Conservation (phyloP, 2,888 invertebrate genomes). For the Lottia gigantea region DNA sequence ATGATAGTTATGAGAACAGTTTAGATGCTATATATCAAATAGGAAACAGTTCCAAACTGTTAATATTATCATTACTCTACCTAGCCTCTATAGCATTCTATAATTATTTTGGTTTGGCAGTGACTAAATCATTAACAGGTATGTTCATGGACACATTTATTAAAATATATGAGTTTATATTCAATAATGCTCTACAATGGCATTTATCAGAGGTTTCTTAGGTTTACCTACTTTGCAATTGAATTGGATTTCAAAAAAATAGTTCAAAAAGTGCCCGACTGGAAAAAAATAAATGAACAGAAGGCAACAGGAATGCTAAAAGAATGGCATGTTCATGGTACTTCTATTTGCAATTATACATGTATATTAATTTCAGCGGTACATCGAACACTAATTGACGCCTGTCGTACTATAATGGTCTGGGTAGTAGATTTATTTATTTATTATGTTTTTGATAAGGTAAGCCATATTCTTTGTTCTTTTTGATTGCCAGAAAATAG, state of each 20-base stretch:
- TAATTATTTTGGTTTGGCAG: slow-evolving; percentile 62
- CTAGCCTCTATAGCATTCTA: slow-evolving; percentile 61
- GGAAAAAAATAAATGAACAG: too few relatives aligned
- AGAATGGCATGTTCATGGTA: too few relatives aligned
- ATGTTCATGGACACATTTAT: too few relatives aligned
- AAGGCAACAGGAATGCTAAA: too few relatives aligned
- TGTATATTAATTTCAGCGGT: slow-evolving; percentile 50
- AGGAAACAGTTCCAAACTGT: slow-evolving; percentile 44
- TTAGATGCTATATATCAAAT: slow-evolving; percentile 62
- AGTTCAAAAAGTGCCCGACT: too few relatives aligned
- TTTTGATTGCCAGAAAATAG: neutral
- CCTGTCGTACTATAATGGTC: slow-evolving; percentile 61
- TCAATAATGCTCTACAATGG: neutral
- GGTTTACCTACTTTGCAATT: too few relatives aligned
- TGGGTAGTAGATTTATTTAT: slow-evolving; percentile 57
- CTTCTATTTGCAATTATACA: too few relatives aligned
- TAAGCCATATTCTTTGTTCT: slow-evolving; percentile 19
- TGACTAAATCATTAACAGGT: slow-evolving; percentile 62
- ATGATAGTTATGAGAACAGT: slow-evolving; percentile 61
- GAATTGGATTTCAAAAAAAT: too few relatives aligned
- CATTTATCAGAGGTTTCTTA: too few relatives aligned
- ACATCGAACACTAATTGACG: slow-evolving; percentile 62
- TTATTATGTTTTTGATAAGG: slow-evolving; percentile 58
- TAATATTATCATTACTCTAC: slow-evolving; percentile 57
- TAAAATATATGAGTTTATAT: neutral